Evolutionary conservation across 2,797 vertebrate species (phyloP), one percentile per base, ranked within the genome.

Genomic region (Lepilemur septentrionalis): DNA sequence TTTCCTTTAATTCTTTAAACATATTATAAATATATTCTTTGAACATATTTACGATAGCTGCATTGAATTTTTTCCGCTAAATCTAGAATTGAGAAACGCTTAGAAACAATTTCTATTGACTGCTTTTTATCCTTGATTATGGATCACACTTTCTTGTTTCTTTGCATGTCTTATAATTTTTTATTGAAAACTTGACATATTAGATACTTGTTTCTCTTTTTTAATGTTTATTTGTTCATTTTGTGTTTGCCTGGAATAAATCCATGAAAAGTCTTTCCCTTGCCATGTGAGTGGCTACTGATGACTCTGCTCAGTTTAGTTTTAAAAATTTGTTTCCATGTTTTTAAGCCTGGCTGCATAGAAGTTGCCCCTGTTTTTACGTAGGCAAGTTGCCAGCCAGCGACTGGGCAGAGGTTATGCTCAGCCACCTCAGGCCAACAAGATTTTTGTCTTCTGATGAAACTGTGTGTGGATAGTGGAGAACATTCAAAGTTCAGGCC

Each of bases 321-420:
- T 65, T 63, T 23, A 3, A 11, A 13, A 55, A 41, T n/a, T 22
- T 63, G 15, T 38, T 14, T 72, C 48, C 4, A 12, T 10, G 20
- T n/a, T 73, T 57, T 85, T 4, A 79, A 61, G 50, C 28, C 57
- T 5, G 0, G 35, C 12, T 46, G 35, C 73, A 25, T 20, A 12
- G 7, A 22, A 7, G 32, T 11, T 23, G 25, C 8, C 1, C 35
- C 43, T 35, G 6, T 1, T 82, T 55, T 46, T n/a, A 4, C 2
- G 1, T 2, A 5, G 61, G n/a, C 0, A 1, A 43, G n/a, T 75
- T 50, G 17, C n/a, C 20, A 20, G 7, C 14, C 75, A n/a, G 10
- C 11, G 46, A 30, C 5, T 22, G n/a, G 25, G 2, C 8, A 28
- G 76, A 41, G 25, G 48, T 14, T 59, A 15, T 50, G 13, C 20